Percentiles rank a stretch among this genome's conserved stretches.
phyloP scores from a whole-genome alignment of 1,140 invertebrate species.

The Hormaphis cornu region DNA sequence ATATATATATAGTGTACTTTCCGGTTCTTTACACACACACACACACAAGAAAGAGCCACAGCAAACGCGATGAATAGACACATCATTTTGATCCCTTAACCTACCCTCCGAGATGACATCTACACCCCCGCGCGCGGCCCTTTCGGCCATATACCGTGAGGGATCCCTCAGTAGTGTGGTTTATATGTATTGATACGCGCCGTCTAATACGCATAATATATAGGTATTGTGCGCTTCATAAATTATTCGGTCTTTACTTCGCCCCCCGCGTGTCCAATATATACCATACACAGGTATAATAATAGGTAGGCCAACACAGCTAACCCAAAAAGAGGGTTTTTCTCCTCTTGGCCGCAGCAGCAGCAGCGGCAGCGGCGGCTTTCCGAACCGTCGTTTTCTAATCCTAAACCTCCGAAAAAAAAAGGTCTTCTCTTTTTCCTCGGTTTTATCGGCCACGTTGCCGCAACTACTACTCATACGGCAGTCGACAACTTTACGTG shows the following conservation, averaged over 20 bases:
- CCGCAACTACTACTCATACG: neutral
- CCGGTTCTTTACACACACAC: neutral
- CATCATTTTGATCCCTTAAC: constrained; percentile 33
- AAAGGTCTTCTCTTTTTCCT: neutral
- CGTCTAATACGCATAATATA: constrained; percentile 2
- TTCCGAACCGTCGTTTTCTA: neutral
- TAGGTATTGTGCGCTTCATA: neutral
- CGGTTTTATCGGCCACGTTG: neutral
- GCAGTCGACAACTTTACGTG: too few relatives aligned
- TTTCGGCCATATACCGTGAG: neutral
- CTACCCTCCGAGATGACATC: neutral
- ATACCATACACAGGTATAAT: too few relatives aligned
- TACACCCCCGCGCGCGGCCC: neutral
- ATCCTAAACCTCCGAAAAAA: neutral
- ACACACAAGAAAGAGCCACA: constrained; percentile 34
- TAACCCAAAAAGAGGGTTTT: neutral
- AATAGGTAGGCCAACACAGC: too few relatives aligned
- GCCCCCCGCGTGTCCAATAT: too few relatives aligned
- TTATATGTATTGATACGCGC: constrained; percentile 12
- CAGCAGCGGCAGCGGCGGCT: too few relatives aligned
- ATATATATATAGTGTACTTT: neutral
- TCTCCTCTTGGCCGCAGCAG: neutral
- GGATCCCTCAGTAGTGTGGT: neutral
- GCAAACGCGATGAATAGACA: constrained; percentile 36
- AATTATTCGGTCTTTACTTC: constrained; percentile 31